phyloP scores from a whole-genome alignment of 2,888 invertebrate genomes.

The Seira ritae region DNA sequence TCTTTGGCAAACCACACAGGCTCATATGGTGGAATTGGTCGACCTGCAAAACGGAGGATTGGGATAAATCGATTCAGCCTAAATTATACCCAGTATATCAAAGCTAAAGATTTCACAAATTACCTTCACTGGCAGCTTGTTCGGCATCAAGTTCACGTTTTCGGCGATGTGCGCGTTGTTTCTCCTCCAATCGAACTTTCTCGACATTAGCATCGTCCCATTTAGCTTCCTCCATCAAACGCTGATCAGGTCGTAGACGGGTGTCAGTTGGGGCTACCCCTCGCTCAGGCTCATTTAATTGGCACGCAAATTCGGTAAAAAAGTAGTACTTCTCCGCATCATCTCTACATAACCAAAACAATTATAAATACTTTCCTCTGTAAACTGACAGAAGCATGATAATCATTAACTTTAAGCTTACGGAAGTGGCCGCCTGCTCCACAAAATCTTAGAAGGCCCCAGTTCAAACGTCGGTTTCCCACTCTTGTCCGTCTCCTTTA shows the following conservation, averaged over 20 bases:
- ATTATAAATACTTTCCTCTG: neutral
- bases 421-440: constrained; percentile 89
- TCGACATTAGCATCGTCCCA: constrained; percentile 95
- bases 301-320: constrained; percentile 96
- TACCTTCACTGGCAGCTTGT: constrained; percentile 77
- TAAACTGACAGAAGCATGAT: neutral
- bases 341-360: constrained; percentile 76
- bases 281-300: constrained; percentile 95
- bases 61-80: no score
- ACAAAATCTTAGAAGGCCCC: constrained; percentile 88
- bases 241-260: constrained; percentile 94
- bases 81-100: no score
- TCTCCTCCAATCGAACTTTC: constrained; percentile 93
- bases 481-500: constrained; percentile 80
- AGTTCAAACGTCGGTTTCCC: constrained; percentile 94
- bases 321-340: constrained; percentile 89
- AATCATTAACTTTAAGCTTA: constrained; percentile 76
- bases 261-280: constrained; percentile 97
- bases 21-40: constrained; percentile 84
- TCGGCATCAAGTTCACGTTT: constrained; percentile 88
- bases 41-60: constrained; percentile 76
- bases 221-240: constrained; percentile 95
- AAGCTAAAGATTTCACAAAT: no score
- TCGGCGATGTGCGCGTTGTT: constrained; percentile 90
- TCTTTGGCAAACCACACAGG: constrained; percentile 94